phyloP scores from a whole-genome alignment of 2,113 vertebrate genomes.

The Myotis yumanensis region DNA sequence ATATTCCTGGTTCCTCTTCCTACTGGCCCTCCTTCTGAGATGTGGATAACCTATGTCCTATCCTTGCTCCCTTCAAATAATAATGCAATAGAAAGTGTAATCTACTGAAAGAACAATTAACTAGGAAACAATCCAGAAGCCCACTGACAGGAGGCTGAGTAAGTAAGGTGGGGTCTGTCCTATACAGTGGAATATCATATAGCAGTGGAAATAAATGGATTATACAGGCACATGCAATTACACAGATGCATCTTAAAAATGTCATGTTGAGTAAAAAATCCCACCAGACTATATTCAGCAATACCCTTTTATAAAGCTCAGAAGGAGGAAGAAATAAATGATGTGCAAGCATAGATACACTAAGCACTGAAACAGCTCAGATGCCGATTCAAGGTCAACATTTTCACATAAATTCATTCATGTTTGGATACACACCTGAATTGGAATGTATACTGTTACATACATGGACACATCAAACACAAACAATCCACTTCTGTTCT shows the following conservation, averaged over 20 bases:
- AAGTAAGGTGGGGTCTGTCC: background rate
- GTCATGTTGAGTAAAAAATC: background rate
- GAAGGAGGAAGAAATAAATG: background rate
- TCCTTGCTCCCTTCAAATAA: background rate
- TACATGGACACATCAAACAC: background rate
- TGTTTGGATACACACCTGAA: background rate
- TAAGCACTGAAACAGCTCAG: background rate
- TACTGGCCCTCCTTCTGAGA: background rate
- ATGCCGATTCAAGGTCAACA: background rate
- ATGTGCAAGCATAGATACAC: background rate
- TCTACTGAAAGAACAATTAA: background rate
- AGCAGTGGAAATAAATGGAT: background rate
- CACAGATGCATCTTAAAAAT: background rate
- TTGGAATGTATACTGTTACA: background rate
- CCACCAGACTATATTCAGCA: background rate
- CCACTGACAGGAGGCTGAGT: background rate
- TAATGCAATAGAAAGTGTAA: background rate
- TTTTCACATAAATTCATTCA: background rate
- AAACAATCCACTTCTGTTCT: background rate
- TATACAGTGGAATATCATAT: background rate
- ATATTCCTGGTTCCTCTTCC: background rate
- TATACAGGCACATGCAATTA: background rate
- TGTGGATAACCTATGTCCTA: background rate
- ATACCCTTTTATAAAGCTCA: background rate
- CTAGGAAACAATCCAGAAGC: background rate